A percentile compares a stretch with the other conserved stretches of the same genome.
Conservation (phyloP, 2,797 vertebrate genomes). For the Oreortyx pictus region DNA sequence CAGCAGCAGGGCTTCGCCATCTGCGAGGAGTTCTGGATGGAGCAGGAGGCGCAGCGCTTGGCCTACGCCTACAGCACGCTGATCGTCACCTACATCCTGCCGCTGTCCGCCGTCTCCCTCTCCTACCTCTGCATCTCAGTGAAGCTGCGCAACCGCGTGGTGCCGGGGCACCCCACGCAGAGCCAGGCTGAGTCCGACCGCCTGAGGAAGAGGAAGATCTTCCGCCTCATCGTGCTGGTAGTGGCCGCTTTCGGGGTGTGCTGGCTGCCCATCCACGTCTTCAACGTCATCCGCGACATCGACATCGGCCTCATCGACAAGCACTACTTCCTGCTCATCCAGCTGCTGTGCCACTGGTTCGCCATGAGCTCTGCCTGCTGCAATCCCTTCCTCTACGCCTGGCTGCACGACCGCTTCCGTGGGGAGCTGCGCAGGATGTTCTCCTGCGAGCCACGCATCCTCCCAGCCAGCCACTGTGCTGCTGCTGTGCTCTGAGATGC, state of each 20-base stretch:
- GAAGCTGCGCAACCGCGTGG: slow-evolving; percentile 87
- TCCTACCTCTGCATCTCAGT: slow-evolving; percentile 90
- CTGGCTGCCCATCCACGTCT: slow-evolving; percentile 91
- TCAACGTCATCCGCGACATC: slow-evolving; percentile 89
- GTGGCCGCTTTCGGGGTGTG: slow-evolving; percentile 88
- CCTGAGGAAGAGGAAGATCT: slow-evolving; percentile 87
- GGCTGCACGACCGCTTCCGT: slow-evolving; percentile 90
- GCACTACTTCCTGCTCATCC: slow-evolving; percentile 88
- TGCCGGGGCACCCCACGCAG: slow-evolving; percentile 86
- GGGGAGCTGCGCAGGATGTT: slow-evolving; percentile 87
- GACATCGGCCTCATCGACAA: slow-evolving; percentile 89
- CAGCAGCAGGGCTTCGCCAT: slow-evolving; percentile 87
- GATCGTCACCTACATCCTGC: slow-evolving; percentile 89
- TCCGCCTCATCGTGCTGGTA: slow-evolving; percentile 86
- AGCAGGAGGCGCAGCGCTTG: slow-evolving; percentile 82
- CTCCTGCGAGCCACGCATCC: slow-evolving; percentile 78
- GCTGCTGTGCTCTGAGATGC: slow-evolving; percentile 82
- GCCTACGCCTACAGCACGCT: slow-evolving; percentile 89
- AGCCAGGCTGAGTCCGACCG: slow-evolving; percentile 86
- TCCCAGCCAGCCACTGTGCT: slow-evolving; percentile 83
- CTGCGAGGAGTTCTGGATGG: slow-evolving; percentile 93
- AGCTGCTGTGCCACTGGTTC: slow-evolving; percentile 89
- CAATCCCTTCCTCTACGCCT: slow-evolving; percentile 91
- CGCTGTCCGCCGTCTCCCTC: slow-evolving; percentile 87
- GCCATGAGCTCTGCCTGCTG: slow-evolving; percentile 92